These are phyloP conservation scores for Drosophila nasuta DNA, from an alignment of 1,140 invertebrate genomes.

Conservation along the genomic window DNA sequence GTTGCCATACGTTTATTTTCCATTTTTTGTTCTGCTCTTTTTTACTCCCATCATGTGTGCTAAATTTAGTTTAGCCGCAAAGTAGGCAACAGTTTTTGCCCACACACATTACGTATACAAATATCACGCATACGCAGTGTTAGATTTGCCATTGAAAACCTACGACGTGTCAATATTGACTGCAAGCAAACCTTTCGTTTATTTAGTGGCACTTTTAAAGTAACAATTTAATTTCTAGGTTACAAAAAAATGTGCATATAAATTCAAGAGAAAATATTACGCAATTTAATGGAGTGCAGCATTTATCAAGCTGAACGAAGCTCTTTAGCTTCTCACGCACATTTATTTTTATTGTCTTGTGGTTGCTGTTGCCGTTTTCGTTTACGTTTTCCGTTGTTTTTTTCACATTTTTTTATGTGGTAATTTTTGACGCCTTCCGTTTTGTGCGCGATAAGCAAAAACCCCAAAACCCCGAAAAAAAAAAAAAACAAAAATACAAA, in stretches of 20 bases:
- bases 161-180: slow-evolving; percentile 9
- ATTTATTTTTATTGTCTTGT: slow-evolving; percentile 65
- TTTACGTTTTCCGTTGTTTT: slow-evolving; percentile 7
- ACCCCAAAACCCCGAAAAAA: background rate
- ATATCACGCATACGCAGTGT: slow-evolving; percentile 23
- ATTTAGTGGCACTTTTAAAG: background rate
- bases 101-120: slow-evolving; percentile 9
- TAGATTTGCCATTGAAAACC: background rate
- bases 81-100: slow-evolving; percentile 28
- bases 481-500: too few species aligned
- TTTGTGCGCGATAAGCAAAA: slow-evolving; percentile 46
- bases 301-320: slow-evolving; percentile 27
- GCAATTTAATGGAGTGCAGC: slow-evolving; percentile 13
- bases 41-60: background rate
- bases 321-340: slow-evolving; percentile 40
- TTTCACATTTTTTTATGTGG: slow-evolving; percentile 68
- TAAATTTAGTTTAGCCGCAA: slow-evolving; percentile 29
- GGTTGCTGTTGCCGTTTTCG: slow-evolving; percentile 20
- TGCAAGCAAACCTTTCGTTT: background rate
- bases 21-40: background rate
- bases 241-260: background rate
- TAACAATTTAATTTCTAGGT: background rate
- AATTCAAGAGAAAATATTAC: background rate
- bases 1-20: slow-evolving; percentile 7
- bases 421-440: slow-evolving; percentile 72